Conservation (phyloP, 2,888 invertebrate species). For the Itoplectis maculator region DNA sequence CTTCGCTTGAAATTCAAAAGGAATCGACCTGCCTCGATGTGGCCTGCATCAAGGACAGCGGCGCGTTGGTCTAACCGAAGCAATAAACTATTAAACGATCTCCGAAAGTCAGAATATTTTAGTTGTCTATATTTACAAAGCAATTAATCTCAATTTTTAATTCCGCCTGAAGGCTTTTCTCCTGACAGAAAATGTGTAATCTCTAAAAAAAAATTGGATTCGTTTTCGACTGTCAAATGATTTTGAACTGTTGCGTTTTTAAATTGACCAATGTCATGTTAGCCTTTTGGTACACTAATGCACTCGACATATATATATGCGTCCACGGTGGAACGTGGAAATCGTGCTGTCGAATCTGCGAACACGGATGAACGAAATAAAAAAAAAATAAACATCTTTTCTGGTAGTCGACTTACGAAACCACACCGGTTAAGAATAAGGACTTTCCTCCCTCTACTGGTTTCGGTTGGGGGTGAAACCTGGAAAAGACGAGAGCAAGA, state of each 20-base stretch:
- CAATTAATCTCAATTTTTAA: too few species aligned
- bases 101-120: constrained; percentile 17
- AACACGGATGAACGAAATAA: background rate
- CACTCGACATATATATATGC: background rate
- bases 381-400: constrained; percentile 30
- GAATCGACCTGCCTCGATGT: constrained; percentile 9
- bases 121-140: background rate
- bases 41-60: constrained; percentile 19
- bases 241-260: too few species aligned
- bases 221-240: too few species aligned
- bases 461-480: constrained; percentile 50
- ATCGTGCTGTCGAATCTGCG: background rate
- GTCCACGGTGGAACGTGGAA: background rate
- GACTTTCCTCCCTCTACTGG: constrained; percentile 24
- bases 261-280: too few species aligned
- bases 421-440: constrained; percentile 52
- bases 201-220: too few species aligned
- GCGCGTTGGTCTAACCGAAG: constrained; percentile 7
- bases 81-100: constrained; percentile 8
- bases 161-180: too few species aligned
- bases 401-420: constrained; percentile 49
- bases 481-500: constrained; percentile 56
- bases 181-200: too few species aligned
- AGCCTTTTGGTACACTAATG: too few species aligned
- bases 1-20: background rate